phyloP scores from a whole-genome alignment of 2,888 invertebrate species.

The Morpho deidamia region DNA sequence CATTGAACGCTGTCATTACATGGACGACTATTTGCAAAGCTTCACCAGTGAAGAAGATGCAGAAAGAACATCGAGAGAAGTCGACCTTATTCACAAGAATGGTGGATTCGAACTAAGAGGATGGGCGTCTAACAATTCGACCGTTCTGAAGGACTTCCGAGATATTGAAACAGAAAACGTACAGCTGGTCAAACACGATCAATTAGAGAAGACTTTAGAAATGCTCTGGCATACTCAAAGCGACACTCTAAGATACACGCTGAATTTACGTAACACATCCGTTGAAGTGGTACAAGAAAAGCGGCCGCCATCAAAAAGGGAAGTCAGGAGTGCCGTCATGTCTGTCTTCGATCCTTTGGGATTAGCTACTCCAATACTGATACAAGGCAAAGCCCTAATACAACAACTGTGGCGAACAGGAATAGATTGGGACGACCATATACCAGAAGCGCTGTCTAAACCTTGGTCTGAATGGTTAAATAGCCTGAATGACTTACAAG shows the following conservation, averaged over 20 bases:
- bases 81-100: too few species aligned
- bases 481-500: too few species aligned
- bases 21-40: too few species aligned
- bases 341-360: slow-evolving; percentile 32
- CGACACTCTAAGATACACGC: slow-evolving; percentile 6
- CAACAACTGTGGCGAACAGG: slow-evolving; percentile 16
- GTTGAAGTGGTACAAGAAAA: neutral
- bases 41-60: too few species aligned
- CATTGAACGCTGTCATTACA: too few species aligned
- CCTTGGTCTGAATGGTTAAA: too few species aligned
- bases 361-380: slow-evolving; percentile 4
- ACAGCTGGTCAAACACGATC: too few species aligned
- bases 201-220: slow-evolving; percentile 1
- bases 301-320: slow-evolving; percentile 10
- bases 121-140: too few species aligned
- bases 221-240: neutral
- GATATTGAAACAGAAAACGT: slow-evolving; percentile 29
- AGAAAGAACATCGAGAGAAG: too few species aligned
- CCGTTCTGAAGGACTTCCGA: neutral
- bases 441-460: neutral
- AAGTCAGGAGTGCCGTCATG: slow-evolving; percentile 26
- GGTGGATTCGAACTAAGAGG: too few species aligned
- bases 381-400: neutral
- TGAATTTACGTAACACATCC: neutral
- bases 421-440: slow-evolving; percentile 6